phyloP scores from a whole-genome alignment of 2,797 vertebrate genomes.

The Falco berigora region DNA sequence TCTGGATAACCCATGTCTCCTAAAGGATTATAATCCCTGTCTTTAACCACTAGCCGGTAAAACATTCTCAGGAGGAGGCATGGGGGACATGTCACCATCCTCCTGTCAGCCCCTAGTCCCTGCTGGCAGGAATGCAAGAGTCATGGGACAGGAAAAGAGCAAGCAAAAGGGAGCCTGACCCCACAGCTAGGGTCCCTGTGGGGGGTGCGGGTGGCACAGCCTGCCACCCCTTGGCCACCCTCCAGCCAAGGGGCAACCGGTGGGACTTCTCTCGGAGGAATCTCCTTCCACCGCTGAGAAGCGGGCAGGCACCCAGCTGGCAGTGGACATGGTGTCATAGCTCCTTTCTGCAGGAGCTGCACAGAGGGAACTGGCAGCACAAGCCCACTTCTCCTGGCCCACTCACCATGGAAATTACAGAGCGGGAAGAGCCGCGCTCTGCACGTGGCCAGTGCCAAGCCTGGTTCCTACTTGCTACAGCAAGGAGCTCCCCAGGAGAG shows the following conservation, averaged over 20 bases:
- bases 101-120: background rate
- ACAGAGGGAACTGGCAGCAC: background rate
- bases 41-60: background rate
- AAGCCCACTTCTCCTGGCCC: background rate
- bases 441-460: background rate
- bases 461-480: background rate
- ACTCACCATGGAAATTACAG: background rate
- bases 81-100: background rate
- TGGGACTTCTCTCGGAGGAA: background rate
- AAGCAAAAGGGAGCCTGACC: background rate
- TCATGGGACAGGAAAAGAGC: background rate
- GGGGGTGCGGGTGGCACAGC: background rate
- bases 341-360: background rate
- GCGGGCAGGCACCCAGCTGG: background rate
- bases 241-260: background rate
- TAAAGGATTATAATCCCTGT: background rate
- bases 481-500: background rate
- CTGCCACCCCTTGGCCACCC: no score
- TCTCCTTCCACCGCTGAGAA: background rate
- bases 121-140: background rate
- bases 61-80: background rate
- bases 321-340: fast-evolving
- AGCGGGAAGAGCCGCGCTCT: background rate
- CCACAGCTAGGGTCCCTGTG: background rate
- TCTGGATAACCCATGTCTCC: background rate